Conservation (phyloP, 2,113 vertebrate genomes). For the Cyphomyrus discorhynchus region DNA sequence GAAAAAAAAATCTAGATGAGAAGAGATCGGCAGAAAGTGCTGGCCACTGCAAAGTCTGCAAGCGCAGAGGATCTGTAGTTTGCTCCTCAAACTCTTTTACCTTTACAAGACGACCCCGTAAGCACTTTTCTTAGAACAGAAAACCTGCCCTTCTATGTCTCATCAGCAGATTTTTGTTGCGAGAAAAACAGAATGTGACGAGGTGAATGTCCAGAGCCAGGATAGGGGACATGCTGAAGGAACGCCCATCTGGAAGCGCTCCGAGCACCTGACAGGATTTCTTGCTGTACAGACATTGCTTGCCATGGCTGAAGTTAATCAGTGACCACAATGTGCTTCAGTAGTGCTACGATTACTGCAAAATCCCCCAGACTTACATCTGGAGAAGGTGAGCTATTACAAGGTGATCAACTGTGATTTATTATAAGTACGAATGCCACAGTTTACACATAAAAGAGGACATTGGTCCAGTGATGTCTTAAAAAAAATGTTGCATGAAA, state of each 20-base stretch:
- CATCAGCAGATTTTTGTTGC: constrained; percentile 66
- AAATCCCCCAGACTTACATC: not conserved
- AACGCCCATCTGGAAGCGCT: not conserved
- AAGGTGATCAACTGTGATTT: not conserved
- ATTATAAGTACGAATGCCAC: not conserved
- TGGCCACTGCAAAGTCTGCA: constrained; percentile 69
- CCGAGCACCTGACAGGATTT: not conserved
- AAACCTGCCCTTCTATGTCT: constrained; percentile 46
- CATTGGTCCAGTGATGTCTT: not conserved
- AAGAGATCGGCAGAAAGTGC: constrained; percentile 64
- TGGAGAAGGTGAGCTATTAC: not conserved
- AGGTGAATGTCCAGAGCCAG: constrained; percentile 52
- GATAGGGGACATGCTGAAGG: constrained; percentile 36
- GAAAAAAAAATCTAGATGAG: constrained; percentile 49
- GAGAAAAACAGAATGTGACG: constrained; percentile 58
- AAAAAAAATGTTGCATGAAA: not conserved
- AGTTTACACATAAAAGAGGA: not conserved
- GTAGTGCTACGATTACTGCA: not conserved
- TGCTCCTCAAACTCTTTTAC: constrained; percentile 64
- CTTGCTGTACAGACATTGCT: not conserved
- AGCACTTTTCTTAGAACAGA: constrained; percentile 59
- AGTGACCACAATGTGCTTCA: not conserved
- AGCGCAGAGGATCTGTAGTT: constrained; percentile 66
- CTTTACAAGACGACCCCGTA: constrained; percentile 64
- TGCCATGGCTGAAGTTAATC: not conserved